Evolutionary conservation across 2,888 invertebrate genomes (phyloP), one percentile per base, ranked within the genome.

Genomic region (Folsomia manolachei): DNA sequence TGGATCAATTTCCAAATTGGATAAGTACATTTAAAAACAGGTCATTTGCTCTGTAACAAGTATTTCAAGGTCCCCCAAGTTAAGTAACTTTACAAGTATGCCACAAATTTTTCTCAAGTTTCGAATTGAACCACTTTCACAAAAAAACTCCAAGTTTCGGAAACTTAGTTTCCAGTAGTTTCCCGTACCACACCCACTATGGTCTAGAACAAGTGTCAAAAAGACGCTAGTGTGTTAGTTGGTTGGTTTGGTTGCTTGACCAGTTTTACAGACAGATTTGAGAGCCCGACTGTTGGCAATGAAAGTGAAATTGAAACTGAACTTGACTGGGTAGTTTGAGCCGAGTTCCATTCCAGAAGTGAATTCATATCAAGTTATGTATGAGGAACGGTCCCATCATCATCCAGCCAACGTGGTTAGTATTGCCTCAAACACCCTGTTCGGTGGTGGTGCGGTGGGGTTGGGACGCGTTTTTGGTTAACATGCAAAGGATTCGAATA

Each of bases 271-370:
- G 19, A 14, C 19, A 4, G 56, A 19, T 18, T 56, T 64, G 21
- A 19, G 4, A 26, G 64, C 18, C n/a, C 18, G 4, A 27, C n/a
- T 56, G 21, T 9, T 27, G 26, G 24, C 64, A 75, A 72, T 67
- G 75, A 75, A 75, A 75, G 75, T 75, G 75, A 75, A 75, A 75
- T 23, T 71, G 69, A 53, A 69, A 72, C 72, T 75, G 75, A 75
- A 71, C 70, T 74, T 70, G 70, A 72, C 66, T 69, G 63, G 60
- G 67, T 56, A 11, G 66, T 66, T 52, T 66, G 4, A n/a, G 66
- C 51, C 7, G 63, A 64, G 24, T 56, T 56, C 63, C 24, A 63
- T 63, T 64, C 67, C 67, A 67, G 67, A 11, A 25, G 25, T 19
- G 65, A 64, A 63, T 63, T 64, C 27, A 27, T 26, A 39, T 26